A percentile compares a stretch with the other conserved stretches of the same genome.
These are phyloP conservation scores for Ceratitis capitata DNA, from an alignment of 1,140 invertebrate genomes.

Conservation along the genomic window DNA sequence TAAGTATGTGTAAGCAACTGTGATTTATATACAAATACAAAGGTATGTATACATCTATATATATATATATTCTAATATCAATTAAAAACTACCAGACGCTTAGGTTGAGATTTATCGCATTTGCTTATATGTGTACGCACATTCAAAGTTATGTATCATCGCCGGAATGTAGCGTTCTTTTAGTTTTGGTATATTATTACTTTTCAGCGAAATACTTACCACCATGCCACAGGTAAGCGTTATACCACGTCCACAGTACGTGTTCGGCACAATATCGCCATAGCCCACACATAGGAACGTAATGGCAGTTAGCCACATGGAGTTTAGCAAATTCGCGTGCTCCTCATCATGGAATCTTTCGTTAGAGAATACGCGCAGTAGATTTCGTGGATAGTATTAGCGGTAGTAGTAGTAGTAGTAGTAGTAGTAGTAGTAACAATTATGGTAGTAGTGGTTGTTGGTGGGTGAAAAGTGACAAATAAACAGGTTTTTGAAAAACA, in stretches of 20 bases:
- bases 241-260: slow-evolving; percentile 91
- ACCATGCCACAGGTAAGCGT: slow-evolving; percentile 92
- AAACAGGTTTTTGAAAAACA: slow-evolving; percentile 64
- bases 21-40: not conserved
- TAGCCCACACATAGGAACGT: slow-evolving; percentile 85
- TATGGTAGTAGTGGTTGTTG: slow-evolving; percentile 55
- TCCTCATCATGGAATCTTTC: slow-evolving; percentile 85
- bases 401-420: slow-evolving; percentile 42
- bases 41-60: not conserved
- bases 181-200: not conserved
- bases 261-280: slow-evolving; percentile 93
- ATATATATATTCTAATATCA: not conserved
- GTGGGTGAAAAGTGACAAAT: slow-evolving; percentile 64
- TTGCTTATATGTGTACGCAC: not conserved
- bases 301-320: slow-evolving; percentile 92
- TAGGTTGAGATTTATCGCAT: slow-evolving; percentile 8
- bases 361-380: slow-evolving; percentile 42
- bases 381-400: slow-evolving; percentile 11
- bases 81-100: not conserved
- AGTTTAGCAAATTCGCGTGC: slow-evolving; percentile 90
- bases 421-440: slow-evolving; percentile 51
- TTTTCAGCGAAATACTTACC: slow-evolving; percentile 74
- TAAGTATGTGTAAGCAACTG: too few relatives aligned
- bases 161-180: too few relatives aligned
- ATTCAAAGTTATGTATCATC: too few relatives aligned